These are phyloP conservation scores for Noctua comes DNA, from an alignment of 2,888 invertebrate genomes.

Conservation along the genomic window DNA sequence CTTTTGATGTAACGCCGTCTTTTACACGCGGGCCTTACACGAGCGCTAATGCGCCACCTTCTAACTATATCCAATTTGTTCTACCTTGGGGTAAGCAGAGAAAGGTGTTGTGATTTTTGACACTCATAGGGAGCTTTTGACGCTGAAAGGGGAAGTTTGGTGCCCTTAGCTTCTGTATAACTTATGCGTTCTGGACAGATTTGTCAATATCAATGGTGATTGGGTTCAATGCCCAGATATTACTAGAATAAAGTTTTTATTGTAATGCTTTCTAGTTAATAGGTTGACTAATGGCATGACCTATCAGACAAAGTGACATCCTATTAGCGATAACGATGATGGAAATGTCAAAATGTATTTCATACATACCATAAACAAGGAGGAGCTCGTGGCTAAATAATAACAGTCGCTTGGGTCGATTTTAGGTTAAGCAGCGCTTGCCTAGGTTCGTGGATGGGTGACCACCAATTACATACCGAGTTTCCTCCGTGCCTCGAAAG, in stretches of 20 bases:
- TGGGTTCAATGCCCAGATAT: neutral
- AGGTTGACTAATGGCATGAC: neutral
- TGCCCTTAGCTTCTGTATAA: neutral
- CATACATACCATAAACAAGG: neutral
- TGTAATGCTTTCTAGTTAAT: neutral
- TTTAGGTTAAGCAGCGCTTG: neutral
- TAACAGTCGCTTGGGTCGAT: neutral
- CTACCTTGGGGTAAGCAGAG: conserved; percentile 39
- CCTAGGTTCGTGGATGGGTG: neutral
- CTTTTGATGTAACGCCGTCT: conserved; percentile 82
- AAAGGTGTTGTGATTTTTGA: conserved; percentile 39
- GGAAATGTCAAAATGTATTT: neutral
- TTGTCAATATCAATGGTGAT: neutral
- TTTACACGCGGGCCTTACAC: conserved; percentile 70
- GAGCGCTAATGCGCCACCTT: conserved; percentile 67
- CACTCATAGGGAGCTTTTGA: neutral
- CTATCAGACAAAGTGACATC: neutral
- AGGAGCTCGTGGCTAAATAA: neutral
- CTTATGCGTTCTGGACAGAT: neutral
- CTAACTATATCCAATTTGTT: conserved; percentile 67
- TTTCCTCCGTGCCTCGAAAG: neutral
- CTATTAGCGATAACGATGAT: neutral
- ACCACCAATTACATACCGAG: neutral
- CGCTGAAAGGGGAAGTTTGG: neutral
- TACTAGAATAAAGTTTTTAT: neutral